phyloP scores from a whole-genome alignment of 2,888 invertebrate genomes.

The Acanthosepion esculentum region DNA sequence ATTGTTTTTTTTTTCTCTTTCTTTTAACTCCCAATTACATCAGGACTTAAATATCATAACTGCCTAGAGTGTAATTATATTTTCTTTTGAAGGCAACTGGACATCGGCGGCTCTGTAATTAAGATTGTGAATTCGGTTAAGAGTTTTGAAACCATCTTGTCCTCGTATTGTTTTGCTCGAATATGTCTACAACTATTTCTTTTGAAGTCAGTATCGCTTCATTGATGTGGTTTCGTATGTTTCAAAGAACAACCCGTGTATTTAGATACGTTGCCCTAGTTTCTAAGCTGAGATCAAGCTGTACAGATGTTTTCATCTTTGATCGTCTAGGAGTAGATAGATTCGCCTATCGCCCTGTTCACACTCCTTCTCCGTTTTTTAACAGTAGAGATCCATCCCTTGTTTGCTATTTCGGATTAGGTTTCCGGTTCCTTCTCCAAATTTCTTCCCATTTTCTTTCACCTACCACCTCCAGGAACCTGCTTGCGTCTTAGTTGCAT shows the following conservation, averaged over 20 bases:
- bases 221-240: background rate
- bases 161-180: background rate
- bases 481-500: too few relatives aligned
- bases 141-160: background rate
- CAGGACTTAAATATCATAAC: background rate
- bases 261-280: too few relatives aligned
- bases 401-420: too few relatives aligned
- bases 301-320: background rate
- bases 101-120: slow-evolving; percentile 17
- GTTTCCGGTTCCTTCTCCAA: too few relatives aligned
- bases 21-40: background rate
- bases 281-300: too few relatives aligned
- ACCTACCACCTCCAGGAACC: too few relatives aligned
- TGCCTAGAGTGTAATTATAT: background rate
- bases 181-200: background rate
- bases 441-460: too few relatives aligned
- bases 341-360: too few relatives aligned
- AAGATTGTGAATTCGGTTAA: background rate
- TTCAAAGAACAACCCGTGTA: too few relatives aligned
- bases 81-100: background rate
- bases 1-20: background rate
- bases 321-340: too few relatives aligned
- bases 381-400: too few relatives aligned
- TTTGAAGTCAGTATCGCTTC: background rate
- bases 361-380: too few relatives aligned